phyloP scores from a whole-genome alignment of 2,797 vertebrate species.

The Tinamus major region DNA sequence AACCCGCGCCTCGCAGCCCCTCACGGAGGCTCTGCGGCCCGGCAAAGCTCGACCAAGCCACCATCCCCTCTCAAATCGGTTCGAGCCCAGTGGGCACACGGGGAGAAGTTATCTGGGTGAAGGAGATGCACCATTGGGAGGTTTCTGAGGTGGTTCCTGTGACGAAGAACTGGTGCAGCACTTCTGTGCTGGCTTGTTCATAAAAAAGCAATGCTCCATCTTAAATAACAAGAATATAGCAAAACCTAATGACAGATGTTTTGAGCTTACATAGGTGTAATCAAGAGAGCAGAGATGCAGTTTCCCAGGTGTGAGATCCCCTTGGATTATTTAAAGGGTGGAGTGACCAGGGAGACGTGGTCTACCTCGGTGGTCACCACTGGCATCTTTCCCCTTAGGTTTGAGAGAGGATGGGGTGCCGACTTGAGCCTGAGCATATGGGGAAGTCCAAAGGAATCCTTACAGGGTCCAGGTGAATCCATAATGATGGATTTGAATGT shows the following conservation, averaged over 20 bases:
- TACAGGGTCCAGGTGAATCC: neutral
- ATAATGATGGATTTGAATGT: too few species aligned
- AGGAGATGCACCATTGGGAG: too few species aligned
- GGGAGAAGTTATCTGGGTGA: neutral
- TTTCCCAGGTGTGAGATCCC: rapidly evolving
- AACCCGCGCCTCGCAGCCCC: too few species aligned
- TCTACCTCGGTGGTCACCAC: rapidly evolving
- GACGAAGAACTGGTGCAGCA: rapidly evolving
- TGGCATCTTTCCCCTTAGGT: rapidly evolving
- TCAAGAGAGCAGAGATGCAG: rapidly evolving
- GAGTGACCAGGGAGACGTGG: rapidly evolving
- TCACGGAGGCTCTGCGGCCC: too few species aligned
- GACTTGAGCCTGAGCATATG: rapidly evolving
- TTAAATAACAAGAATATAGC: too few species aligned
- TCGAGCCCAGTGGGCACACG: rapidly evolving
- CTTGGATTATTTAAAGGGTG: rapidly evolving
- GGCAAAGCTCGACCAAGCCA: too few species aligned
- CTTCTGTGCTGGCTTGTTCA: rapidly evolving
- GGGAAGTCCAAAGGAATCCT: neutral
- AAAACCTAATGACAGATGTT: rapidly evolving
- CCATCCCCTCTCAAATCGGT: too few species aligned
- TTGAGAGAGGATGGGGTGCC: neutral
- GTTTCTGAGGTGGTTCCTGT: neutral
- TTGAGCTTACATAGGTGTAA: rapidly evolving
- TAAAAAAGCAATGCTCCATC: too few species aligned